Base-by-base conservation (phyloP, 2,113 vertebrate species). In the Peromyscus californicus region DNA sequence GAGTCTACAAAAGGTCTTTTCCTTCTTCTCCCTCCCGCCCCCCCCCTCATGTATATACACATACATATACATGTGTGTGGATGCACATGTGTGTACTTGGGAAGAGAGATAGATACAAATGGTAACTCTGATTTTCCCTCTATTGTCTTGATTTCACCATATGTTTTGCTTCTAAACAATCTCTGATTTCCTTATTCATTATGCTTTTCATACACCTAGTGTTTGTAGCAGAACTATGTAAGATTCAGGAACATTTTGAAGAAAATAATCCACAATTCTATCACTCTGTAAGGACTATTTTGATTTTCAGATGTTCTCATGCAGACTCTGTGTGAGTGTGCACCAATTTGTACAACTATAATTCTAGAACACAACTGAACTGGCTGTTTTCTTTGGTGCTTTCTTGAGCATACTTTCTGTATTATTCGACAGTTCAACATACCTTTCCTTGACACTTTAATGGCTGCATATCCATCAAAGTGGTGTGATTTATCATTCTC, bases 111-210 rank as follows among this genome's bases (percentile, higher is more conserved):
- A 61, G 57, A 84, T 84, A 12, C 17, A 85, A 16, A 85, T 12
- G 39, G 15, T 8, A 65, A 45, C 61, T 65, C n/a, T 63, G 59
- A 42, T 21, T 87, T 16, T 89, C 65, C 69, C 11, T 33, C 75
- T 13, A 67, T 79, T 95, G 36, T 92, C 75, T 97, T 95, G 72
- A 92, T 94, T 95, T 93, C 26, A 70, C 67, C 1, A 22, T 36
- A 11, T 17, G 13, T 13, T 94, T 89, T 92, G 19, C 67, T 94
- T 93, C 59, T 86, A 91, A 89, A 45, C 87, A 65, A 42, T 93
- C 36, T 83, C 90, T 93, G 63, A 95, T 95, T 83, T 48, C 57
- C 75, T 96, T 83, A 76, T 94, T 96, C 89, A 74, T 85, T 93
- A 45, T 54, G 59, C 82, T 90, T 92, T 95, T 84, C 48, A 67